These are phyloP conservation scores for Limnephilus lunatus DNA, from an alignment of 2,888 invertebrate species.

Conservation along the genomic window DNA sequence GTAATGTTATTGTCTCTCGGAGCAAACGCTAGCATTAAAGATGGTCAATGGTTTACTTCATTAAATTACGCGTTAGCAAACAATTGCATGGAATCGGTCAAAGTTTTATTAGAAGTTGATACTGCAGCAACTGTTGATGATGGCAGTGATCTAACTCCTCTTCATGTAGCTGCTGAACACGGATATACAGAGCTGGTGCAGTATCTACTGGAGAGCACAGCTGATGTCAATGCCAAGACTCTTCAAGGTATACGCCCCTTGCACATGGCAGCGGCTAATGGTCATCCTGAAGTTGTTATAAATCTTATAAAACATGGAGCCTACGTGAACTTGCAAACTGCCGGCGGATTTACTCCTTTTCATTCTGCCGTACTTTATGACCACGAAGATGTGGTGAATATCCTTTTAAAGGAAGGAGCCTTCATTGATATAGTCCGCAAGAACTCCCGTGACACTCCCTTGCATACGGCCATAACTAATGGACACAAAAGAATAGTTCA, in stretches of 20 bases:
- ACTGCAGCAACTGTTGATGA: background rate
- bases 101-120: background rate
- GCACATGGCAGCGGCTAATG: constrained; percentile 6
- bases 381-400: background rate
- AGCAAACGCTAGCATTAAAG: background rate
- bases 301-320: background rate
- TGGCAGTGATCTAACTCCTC: background rate
- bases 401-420: constrained; percentile 9
- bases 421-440: background rate
- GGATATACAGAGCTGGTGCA: background rate
- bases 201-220: background rate
- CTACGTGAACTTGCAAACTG: background rate
- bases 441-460: background rate
- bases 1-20: background rate
- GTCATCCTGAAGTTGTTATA: constrained; percentile 2
- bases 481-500: background rate
- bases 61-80: background rate
- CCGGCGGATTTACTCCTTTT: background rate
- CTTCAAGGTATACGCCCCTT: background rate
- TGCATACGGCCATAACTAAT: background rate
- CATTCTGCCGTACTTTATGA: background rate
- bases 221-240: constrained; percentile 11
- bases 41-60: background rate
- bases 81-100: background rate
- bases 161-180: background rate